A percentile compares a stretch with the other conserved stretches of the same genome.
Evolutionary conservation across 2,113 vertebrate genomes (phyloP).

Genomic region (Oncorhynchus gorbuscha): DNA sequence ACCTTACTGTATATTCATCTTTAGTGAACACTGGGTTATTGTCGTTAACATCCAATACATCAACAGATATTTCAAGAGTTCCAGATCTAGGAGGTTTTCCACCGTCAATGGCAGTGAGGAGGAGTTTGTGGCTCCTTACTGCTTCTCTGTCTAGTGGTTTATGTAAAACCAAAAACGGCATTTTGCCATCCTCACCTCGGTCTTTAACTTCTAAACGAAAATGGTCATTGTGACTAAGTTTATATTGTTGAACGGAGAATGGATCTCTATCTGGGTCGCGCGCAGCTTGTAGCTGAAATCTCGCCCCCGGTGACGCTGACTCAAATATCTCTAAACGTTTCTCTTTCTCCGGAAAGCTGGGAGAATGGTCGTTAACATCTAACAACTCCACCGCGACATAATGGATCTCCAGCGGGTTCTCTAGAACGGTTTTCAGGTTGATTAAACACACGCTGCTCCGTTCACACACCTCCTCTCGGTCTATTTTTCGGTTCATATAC

Average conservation of each 20-base stretch:
- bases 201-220: slow-evolving; percentile 69
- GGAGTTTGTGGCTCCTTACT: slow-evolving; percentile 42
- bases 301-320: slow-evolving; percentile 61
- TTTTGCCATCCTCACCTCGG: slow-evolving; percentile 62
- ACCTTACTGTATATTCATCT: slow-evolving; percentile 47
- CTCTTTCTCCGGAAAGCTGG: slow-evolving; percentile 58
- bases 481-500: slow-evolving; percentile 44
- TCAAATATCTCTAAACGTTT: slow-evolving; percentile 70
- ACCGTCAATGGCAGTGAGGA: slow-evolving; percentile 68
- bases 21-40: slow-evolving; percentile 68
- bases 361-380: slow-evolving; percentile 80
- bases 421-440: slow-evolving; percentile 65
- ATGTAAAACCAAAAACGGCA: slow-evolving; percentile 62
- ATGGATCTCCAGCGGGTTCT: slow-evolving; percentile 78
- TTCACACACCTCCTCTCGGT: slow-evolving; percentile 66
- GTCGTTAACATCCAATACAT: slow-evolving; percentile 72
- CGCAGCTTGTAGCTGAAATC: slow-evolving; percentile 75
- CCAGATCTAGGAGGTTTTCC: slow-evolving; percentile 67
- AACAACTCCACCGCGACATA: slow-evolving; percentile 77
- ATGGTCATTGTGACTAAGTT: slow-evolving; percentile 65
- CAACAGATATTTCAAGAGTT: slow-evolving; percentile 47
- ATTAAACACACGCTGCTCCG: slow-evolving; percentile 58
- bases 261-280: slow-evolving; percentile 71
- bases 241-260: slow-evolving; percentile 72
- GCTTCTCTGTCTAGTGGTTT: slow-evolving; percentile 68